Evolutionary conservation across 2,888 invertebrate genomes (phyloP), one percentile per base, ranked within the genome.

Genomic region (Agrochola macilenta): DNA sequence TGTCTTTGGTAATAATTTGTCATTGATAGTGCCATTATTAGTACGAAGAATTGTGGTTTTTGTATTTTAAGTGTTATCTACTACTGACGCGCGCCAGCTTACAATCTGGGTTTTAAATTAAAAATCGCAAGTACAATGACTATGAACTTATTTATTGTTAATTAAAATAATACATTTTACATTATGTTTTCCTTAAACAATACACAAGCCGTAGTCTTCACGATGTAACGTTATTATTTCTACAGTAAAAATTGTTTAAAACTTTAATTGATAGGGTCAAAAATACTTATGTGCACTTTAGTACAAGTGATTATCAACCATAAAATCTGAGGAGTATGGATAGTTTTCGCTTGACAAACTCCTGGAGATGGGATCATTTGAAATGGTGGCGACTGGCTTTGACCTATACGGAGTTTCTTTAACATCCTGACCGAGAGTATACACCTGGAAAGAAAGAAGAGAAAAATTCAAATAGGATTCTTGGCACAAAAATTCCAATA

Each of bases 241-340:
- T 35, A 20, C 7, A 61, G 2, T n/a, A n/a, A 61, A 69, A n/a
- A 17, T 1, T 9, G n/a, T n/a, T n/a, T 30, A 0, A 17, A 17
- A 58, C 3, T 17, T 23, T 43, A 26, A 68, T 30, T 69, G 9
- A 23, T 30, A 17, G 43, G 11, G 5, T 70, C 20, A 9, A 70
- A 30, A 23, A 30, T n/a, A 23, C 30, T 14, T 35, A 63, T 12
- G 9, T 30, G 8, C 4, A 43, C 23, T 46, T 71, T 70, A 71
- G 46, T 71, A 71, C 46, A 71, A 70, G 12, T 46, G 23, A 26
- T 71, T 46, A 71, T 70, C 70, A 30, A 70, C 30, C n/a, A 46
- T 46, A 70, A 70, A 4, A 17, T 70, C 70, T 30, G 71, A 70
- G 0, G 7, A 11, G 23, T 71, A 71, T 17, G 71, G 71, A 4